Conservation (phyloP, 2,888 invertebrate species). For the Bellardia pandia region DNA sequence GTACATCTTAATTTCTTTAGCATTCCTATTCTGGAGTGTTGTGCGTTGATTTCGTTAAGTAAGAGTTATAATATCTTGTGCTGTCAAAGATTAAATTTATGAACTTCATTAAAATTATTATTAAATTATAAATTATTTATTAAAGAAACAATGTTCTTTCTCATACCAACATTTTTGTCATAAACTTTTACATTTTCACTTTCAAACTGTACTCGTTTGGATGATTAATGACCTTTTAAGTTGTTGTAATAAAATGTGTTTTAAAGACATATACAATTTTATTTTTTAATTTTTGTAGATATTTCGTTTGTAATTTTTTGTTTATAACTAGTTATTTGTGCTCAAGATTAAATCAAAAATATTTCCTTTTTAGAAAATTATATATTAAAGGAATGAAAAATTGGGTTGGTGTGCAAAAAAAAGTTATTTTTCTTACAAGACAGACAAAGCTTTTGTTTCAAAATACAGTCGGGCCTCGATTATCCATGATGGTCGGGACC, state of each 20-base stretch:
- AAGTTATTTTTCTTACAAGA: too few species aligned
- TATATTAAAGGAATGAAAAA: background rate
- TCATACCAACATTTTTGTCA: background rate
- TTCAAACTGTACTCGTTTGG: background rate
- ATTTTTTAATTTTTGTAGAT: background rate
- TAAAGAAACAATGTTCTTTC: background rate
- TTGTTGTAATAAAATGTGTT: slow-evolving; percentile 16
- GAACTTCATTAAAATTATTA: slow-evolving; percentile 25
- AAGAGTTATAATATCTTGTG: slow-evolving; percentile 4
- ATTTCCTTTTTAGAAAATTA: too few species aligned
- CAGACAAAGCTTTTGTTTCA: too few species aligned
- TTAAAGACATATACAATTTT: background rate
- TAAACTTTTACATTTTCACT: background rate
- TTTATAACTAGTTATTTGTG: too few species aligned
- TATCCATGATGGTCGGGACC: too few species aligned
- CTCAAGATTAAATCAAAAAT: too few species aligned
- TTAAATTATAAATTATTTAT: slow-evolving; percentile 8
- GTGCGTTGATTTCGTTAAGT: background rate
- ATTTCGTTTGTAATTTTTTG: background rate
- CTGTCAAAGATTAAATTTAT: slow-evolving; percentile 44
- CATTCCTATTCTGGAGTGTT: background rate
- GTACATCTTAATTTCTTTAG: slow-evolving; percentile 20
- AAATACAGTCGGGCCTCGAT: too few species aligned
- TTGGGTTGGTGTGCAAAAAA: too few species aligned
- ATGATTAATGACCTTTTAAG: slow-evolving; percentile 27